A percentile compares a stretch with the other conserved stretches of the same genome.
phyloP scores from a whole-genome alignment of 2,797 vertebrate species.

The Eulemur albifrons region DNA sequence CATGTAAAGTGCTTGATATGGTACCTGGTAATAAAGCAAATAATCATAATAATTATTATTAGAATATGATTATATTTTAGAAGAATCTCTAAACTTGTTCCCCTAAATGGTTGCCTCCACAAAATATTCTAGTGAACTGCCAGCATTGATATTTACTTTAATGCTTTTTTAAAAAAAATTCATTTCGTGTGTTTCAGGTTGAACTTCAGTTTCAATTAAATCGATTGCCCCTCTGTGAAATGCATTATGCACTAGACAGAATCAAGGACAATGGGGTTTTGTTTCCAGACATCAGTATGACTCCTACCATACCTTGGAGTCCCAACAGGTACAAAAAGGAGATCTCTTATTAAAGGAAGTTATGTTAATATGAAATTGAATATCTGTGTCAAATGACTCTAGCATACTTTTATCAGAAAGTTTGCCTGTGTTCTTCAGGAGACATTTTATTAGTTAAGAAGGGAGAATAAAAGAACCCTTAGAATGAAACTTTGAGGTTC shows the following conservation, averaged over 20 bases:
- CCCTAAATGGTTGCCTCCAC: background rate
- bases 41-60: background rate
- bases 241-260: slow-evolving; percentile 99
- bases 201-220: slow-evolving; percentile 99
- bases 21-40: background rate
- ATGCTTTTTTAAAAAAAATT: background rate
- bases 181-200: slow-evolving; percentile 87
- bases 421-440: slow-evolving; percentile 1
- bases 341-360: slow-evolving; percentile 18
- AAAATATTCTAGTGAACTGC: background rate
- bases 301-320: slow-evolving; percentile 98
- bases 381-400: slow-evolving; percentile 43
- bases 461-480: background rate
- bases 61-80: background rate
- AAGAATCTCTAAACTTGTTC: background rate
- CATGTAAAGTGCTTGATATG: background rate
- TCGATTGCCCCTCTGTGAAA: slow-evolving; percentile 98
- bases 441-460: slow-evolving; percentile 8
- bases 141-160: background rate
- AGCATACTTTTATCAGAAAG: slow-evolving; percentile 7
- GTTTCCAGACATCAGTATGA: slow-evolving; percentile 94
- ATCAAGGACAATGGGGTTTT: slow-evolving; percentile 96
- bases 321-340: slow-evolving; percentile 93
- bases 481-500: slow-evolving; percentile 51
- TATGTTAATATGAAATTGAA: slow-evolving; percentile 46